These are phyloP conservation scores for Calliphora vicina DNA, from an alignment of 1,140 invertebrate genomes.

Conservation along the genomic window DNA sequence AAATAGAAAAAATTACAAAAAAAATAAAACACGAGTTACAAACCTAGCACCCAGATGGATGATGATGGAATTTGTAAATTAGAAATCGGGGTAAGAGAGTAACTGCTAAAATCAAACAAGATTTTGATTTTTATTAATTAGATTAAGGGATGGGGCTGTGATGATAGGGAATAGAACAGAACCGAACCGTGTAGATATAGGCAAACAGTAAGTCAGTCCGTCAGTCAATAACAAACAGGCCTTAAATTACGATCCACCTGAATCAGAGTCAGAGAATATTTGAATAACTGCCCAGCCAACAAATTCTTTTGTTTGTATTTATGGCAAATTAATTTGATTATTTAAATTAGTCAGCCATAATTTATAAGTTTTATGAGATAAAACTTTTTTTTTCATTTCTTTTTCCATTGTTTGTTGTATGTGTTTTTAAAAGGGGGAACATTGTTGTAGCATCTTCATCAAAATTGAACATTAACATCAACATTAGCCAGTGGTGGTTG, in stretches of 20 bases:
- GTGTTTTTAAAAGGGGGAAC: no score
- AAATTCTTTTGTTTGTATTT: not conserved
- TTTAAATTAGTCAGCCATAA: constrained; percentile 14
- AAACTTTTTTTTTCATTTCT: not conserved
- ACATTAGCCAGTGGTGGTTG: not conserved
- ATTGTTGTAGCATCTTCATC: no score
- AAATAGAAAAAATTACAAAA: not conserved
- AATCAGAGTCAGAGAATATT: no score
- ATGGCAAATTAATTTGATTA: constrained; percentile 6
- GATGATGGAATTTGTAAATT: no score
- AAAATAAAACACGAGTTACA: not conserved
- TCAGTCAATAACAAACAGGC: not conserved
- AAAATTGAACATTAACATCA: not conserved
- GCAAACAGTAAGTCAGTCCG: not conserved
- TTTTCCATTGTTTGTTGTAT: not conserved
- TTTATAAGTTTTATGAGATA: not conserved
- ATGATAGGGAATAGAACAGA: not conserved
- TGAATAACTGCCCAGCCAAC: no score
- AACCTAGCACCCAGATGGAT: no score
- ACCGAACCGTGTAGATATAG: not conserved
- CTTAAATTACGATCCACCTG: not conserved
- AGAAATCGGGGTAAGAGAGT: no score
- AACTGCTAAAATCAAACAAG: not conserved
- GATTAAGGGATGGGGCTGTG: not conserved
- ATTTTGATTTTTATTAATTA: not conserved